These are phyloP conservation scores for Patiria miniata DNA, from an alignment of 35 echinoderm and acorn worm genomes.

Conservation along the genomic window DNA sequence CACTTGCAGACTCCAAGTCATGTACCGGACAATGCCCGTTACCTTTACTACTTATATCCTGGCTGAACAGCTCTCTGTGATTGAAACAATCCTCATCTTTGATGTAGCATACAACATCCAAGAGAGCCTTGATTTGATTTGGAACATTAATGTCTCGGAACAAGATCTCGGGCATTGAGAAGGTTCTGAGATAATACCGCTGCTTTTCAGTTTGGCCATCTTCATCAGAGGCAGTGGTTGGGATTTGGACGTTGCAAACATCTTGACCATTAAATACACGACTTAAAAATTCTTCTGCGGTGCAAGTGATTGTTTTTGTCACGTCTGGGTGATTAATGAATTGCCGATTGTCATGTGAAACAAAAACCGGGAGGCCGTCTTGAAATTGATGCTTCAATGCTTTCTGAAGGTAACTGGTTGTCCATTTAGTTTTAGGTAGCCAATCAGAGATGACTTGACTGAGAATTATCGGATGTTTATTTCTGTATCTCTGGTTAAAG, in stretches of 20 bases:
- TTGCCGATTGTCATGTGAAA: neutral
- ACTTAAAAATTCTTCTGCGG: neutral
- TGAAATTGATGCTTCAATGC: slow-evolving; percentile 7
- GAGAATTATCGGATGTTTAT: slow-evolving; percentile 36
- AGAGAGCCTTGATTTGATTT: neutral
- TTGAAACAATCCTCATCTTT: neutral
- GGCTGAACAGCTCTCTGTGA: neutral
- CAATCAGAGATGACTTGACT: slow-evolving; percentile 20
- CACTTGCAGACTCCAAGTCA: neutral
- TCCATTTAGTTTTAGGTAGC: slow-evolving; percentile 46
- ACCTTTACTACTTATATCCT: neutral
- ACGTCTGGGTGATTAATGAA: slow-evolving; percentile 27
- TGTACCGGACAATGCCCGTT: neutral
- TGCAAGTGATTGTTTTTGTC: neutral
- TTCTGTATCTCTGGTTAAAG: slow-evolving; percentile 27
- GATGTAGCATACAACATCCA: neutral
- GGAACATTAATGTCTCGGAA: slow-evolving; percentile 15
- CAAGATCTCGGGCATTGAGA: slow-evolving; percentile 40
- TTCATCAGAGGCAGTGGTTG: too few relatives aligned
- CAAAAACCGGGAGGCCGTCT: slow-evolving; percentile 13
- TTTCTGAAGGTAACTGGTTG: neutral
- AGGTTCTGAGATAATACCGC: slow-evolving; percentile 41
- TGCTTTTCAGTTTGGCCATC: slow-evolving; percentile 10
- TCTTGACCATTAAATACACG: slow-evolving; percentile 15
- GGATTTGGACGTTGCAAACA: too few relatives aligned